phyloP scores from a whole-genome alignment of 1,140 invertebrate genomes.

The Oppia nitens region DNA sequence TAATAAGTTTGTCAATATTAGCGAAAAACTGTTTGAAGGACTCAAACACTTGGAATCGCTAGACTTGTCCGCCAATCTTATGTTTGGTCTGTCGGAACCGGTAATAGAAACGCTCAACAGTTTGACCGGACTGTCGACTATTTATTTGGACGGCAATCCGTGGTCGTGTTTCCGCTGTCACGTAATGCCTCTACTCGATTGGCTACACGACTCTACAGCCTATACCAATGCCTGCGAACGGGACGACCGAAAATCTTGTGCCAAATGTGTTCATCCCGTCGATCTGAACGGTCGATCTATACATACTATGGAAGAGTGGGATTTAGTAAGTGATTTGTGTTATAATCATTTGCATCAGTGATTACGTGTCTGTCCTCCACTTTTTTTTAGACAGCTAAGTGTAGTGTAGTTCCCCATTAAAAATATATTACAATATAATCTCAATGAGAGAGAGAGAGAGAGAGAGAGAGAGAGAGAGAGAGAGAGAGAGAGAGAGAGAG shows the following conservation, averaged over 20 bases:
- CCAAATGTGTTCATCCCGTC: conserved; percentile 19
- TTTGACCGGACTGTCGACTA: conserved; percentile 1
- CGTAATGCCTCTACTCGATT: conserved; percentile 23
- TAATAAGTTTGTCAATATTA: conserved; percentile 37
- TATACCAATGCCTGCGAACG: conserved; percentile 18
- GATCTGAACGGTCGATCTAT: conserved; percentile 18
- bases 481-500: too few relatives aligned
- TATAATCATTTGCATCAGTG: not conserved
- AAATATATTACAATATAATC: too few relatives aligned
- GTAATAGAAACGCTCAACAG: not conserved
- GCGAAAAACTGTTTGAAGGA: conserved; percentile 35
- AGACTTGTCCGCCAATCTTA: conserved; percentile 12
- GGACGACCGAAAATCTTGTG: conserved; percentile 12
- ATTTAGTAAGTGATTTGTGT: conserved; percentile 6
- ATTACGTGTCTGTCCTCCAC: not conserved
- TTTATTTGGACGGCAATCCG: conserved; percentile 38
- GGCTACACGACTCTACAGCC: conserved; percentile 21
- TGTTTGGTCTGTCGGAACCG: not conserved
- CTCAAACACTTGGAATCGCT: conserved; percentile 21
- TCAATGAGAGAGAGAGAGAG: too few relatives aligned
- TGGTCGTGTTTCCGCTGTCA: conserved; percentile 48
- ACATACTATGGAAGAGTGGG: conserved; percentile 15
- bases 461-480: too few relatives aligned
- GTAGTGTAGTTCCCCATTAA: too few relatives aligned
- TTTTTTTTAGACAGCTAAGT: not conserved